Base-by-base conservation (phyloP, 2,797 vertebrate genomes). In the Erpetoichthys calabaricus region DNA sequence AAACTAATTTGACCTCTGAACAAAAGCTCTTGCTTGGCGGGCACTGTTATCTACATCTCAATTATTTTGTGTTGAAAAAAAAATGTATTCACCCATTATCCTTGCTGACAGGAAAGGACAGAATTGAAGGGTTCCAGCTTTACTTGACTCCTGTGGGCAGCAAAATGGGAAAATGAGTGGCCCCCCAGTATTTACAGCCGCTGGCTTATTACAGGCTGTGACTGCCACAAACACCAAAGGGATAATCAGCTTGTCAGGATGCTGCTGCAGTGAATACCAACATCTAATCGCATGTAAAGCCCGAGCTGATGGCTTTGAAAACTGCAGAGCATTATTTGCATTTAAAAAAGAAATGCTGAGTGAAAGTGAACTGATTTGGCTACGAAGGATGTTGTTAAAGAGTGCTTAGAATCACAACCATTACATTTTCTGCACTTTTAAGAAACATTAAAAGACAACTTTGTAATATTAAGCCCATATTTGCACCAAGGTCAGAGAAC, bases 181-280 rank as follows among this genome's bases (percentile, higher is more conserved):
- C 56, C 69, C 47, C 44, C 62, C 65, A 61, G 68, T 73, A 73
- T 80, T 75, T 73, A 60, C 59, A 71, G 47, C 60, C 56, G 72
- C 61, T 75, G 73, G 53, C 67, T 77, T 72, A 68, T 79, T 73
- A 69, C 63, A 67, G 67, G 44, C 62, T 75, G 61, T 68, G 71
- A 75, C 71, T 80, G 68, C 62, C 56, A 63, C 68, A 73, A 73
- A 62, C 68, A 67, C 63, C 65, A 60, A 67, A 54, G 41, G 64
- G 64, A 76, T 76, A 78, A 85, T 84, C 70, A 72, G 64, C 66
- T 72, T 79, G 78, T 75, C 79, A 77, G 72, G 63, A 70, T 56
- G 51, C 58, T 63, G 58, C 64, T 0, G 1, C 68, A 60, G 69
- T 68, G 70, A 80, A 74, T 75, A 66, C 65, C 72, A 74, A 66